These are phyloP conservation scores for Leptopilina syphax DNA, from an alignment of 2,888 invertebrate genomes.

Conservation along the genomic window DNA sequence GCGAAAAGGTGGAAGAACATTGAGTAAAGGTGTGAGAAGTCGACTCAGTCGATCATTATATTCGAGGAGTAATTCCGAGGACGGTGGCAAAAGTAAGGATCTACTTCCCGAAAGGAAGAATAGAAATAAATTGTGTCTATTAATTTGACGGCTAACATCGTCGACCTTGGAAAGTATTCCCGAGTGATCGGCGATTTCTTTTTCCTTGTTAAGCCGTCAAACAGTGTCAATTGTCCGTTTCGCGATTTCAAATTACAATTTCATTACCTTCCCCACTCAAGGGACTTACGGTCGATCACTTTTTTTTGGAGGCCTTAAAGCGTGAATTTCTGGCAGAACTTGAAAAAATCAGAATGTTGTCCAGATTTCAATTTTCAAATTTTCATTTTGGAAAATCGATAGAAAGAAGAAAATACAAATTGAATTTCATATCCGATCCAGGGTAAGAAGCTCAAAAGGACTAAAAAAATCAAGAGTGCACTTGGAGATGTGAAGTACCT, in stretches of 20 bases:
- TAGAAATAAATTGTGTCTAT: conserved; percentile 72
- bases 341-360: background rate
- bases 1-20: conserved; percentile 77
- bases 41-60: conserved; percentile 80
- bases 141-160: conserved; percentile 75
- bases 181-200: conserved; percentile 62
- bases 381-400: background rate
- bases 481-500: conserved; percentile 38
- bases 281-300: background rate
- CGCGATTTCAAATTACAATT: background rate
- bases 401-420: background rate
- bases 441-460: conserved; percentile 24
- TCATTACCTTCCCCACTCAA: no score
- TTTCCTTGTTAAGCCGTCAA: background rate
- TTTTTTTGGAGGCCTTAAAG: background rate
- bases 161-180: conserved; percentile 74
- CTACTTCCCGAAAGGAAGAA: conserved; percentile 72
- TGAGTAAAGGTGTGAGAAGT: conserved; percentile 79
- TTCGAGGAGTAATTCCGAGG: conserved; percentile 73
- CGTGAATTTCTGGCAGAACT: background rate
- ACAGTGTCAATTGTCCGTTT: conserved; percentile 54
- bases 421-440: conserved; percentile 47
- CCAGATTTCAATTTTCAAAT: background rate
- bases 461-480: background rate
- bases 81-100: conserved; percentile 68